Percentiles rank a stretch among this genome's conserved stretches.
Evolutionary conservation across 2,888 invertebrate genomes (phyloP).

Genomic region (Epinotia bilunana): DNA sequence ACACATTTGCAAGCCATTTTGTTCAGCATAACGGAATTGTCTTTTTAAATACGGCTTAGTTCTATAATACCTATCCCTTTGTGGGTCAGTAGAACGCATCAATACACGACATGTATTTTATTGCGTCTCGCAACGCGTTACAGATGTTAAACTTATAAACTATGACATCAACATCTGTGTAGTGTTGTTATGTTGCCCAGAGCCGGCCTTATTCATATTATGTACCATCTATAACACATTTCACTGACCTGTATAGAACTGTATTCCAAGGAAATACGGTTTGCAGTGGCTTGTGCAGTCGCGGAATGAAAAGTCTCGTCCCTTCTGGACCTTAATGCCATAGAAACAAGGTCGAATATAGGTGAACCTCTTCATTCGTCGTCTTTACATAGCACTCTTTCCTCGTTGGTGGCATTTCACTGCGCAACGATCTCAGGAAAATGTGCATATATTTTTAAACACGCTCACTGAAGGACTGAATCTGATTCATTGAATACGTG

Average conservation of each 20-base stretch:
- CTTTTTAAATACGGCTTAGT: not conserved
- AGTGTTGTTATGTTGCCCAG: not conserved
- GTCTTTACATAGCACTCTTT: not conserved
- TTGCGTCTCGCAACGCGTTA: slow-evolving; percentile 16
- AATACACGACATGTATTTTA: slow-evolving; percentile 29
- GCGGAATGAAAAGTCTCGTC: not conserved
- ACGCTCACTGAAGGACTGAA: not conserved
- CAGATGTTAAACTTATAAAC: slow-evolving; percentile 30
- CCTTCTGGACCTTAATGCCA: not conserved
- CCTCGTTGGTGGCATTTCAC: not conserved
- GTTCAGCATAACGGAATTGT: not conserved
- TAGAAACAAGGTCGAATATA: not conserved
- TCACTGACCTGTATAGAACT: not conserved
- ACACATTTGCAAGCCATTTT: not conserved
- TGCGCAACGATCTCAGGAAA: not conserved
- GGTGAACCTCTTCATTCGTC: not conserved
- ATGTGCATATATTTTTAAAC: not conserved
- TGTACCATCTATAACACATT: not conserved
- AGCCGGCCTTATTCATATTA: not conserved
- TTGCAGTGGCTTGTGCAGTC: not conserved
- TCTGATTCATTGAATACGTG: no score
- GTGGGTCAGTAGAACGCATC: slow-evolving; percentile 24
- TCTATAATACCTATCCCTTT: not conserved
- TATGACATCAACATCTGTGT: slow-evolving; percentile 21
- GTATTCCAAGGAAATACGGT: not conserved